Base-by-base conservation (phyloP, 2,797 vertebrate genomes). In the Chloroceryle amazona region DNA sequence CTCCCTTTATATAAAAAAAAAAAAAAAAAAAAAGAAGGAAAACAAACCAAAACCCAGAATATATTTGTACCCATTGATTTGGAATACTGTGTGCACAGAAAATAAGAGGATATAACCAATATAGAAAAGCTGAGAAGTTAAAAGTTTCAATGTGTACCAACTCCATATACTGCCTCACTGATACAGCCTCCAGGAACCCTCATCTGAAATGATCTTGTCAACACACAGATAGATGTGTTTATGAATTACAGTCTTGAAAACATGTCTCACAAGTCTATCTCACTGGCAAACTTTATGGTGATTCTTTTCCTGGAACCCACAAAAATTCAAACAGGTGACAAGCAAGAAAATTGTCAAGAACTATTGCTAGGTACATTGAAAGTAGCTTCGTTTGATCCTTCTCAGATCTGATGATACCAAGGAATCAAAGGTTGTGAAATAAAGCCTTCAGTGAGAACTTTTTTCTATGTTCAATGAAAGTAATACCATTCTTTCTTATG, bases 101-200 rank as follows among this genome's bases (percentile, higher is more conserved):
- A 55, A 71, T 20, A 26, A n/a, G 12, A 51, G 31, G 3, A 12
- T 61, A 65, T 49, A 84, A 55, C 9, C 17, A 44, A 33, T 21
- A 44, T 7, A 55, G 14, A 66, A 84, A 79, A 55, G 5, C 10
- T 47, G 39, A 55, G 39, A 51, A 6, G 6, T n/a, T 49, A 63
- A 60, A 79, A 52, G 25, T 18, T 41, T 31, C 0, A 1, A 19
- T 31, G 12, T 5, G 0, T n/a, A 35, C 55, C 17, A 81, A 13
- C 16, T 41, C 25, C 49, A 5, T 37, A 11, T 49, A 31, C 83
- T 67, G 3, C 63, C 20, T 83, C 46, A 51, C 20, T 68, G 63
- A 35, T 47, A 55, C 15, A 33, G 18, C 16, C 18, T 79, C 16
- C 49, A 63, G 37, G 18, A 80, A 44, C 4, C 3, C 39, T 92